Evolutionary conservation across 1,140 invertebrate species (phyloP).

Genomic region (Drosophila simulans): DNA sequence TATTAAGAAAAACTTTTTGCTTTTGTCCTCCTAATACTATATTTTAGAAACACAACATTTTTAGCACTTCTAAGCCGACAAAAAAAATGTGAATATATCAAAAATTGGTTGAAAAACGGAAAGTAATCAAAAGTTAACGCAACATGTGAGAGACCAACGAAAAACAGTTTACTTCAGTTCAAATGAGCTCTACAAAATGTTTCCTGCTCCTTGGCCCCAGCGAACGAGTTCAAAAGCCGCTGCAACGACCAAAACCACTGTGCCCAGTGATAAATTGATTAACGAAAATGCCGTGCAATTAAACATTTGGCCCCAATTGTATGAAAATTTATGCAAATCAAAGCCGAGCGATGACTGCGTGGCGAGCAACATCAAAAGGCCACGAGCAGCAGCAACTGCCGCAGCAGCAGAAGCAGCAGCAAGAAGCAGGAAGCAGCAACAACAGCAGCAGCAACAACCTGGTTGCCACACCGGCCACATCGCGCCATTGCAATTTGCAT

Average conservation of each 20-base stretch:
- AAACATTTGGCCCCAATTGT: slow-evolving; percentile 69
- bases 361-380: slow-evolving; percentile 64
- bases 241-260: slow-evolving; percentile 32
- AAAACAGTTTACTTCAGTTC: slow-evolving; percentile 8
- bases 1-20: neutral
- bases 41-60: neutral
- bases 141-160: slow-evolving; percentile 28
- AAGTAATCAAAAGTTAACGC: neutral
- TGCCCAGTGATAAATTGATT: slow-evolving; percentile 56
- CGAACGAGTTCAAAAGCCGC: slow-evolving; percentile 48
- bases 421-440: slow-evolving; percentile 35
- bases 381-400: slow-evolving; percentile 46
- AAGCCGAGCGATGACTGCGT: slow-evolving; percentile 70
- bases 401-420: slow-evolving; percentile 37
- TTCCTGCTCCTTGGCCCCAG: slow-evolving; percentile 61
- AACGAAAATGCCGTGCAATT: slow-evolving; percentile 64
- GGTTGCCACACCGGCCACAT: slow-evolving; percentile 51
- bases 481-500: slow-evolving; percentile 79
- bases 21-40: too few species aligned
- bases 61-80: neutral
- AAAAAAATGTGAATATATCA: neutral
- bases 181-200: slow-evolving; percentile 77
- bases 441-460: slow-evolving; percentile 38
- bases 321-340: slow-evolving; percentile 80
- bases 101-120: neutral